Base-by-base conservation (phyloP, 2,888 invertebrate genomes). In the Meloe dianella region DNA sequence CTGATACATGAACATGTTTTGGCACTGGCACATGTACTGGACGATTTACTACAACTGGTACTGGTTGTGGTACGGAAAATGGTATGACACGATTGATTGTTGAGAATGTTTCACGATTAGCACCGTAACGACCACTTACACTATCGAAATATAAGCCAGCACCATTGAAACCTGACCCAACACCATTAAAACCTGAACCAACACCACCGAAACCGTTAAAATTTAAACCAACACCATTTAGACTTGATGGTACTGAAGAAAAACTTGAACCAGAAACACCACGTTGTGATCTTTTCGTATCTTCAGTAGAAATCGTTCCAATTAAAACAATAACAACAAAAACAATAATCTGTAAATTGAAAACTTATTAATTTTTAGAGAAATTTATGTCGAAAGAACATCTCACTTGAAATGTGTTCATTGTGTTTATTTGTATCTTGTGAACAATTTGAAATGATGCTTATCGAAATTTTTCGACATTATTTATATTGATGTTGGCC, bases 81-180 rank as follows among this genome's bases (percentile, higher is more conserved):
- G 87, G 83, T 17, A 90, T 87, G 0, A 89, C 89, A 0, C 88
- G 85, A 14, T 86, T 87, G 17, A 80, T 70, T 29, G 79, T 78
- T 60, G 76, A 75, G 61, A 79, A 75, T 6, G 75, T 75, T 66
- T 78, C 75, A 22, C 74, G 71, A 22, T 22, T 41, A n/a, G n/a
- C 64, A 4, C 72, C 69, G 12, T 73, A 75, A 62, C 76, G 71
- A 29, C 64, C 73, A 6, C 66, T 51, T 63, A 57, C n/a, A n/a
- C 72, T 75, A 14, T 72, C 73, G 2, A 69, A 57, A 54, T 70
- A 22, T 4, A 17, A 17, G 4, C 41, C 41, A 22, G 41, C 32
- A 54, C 58, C 47, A 32, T 57, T 54, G 7, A 51, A 57, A 38
- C 56, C 67, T 24, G 60, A 61, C 8, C 63, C 73, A 32, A 59